phyloP scores from a whole-genome alignment of 2,797 vertebrate genomes.

The Rhincodon typus region DNA sequence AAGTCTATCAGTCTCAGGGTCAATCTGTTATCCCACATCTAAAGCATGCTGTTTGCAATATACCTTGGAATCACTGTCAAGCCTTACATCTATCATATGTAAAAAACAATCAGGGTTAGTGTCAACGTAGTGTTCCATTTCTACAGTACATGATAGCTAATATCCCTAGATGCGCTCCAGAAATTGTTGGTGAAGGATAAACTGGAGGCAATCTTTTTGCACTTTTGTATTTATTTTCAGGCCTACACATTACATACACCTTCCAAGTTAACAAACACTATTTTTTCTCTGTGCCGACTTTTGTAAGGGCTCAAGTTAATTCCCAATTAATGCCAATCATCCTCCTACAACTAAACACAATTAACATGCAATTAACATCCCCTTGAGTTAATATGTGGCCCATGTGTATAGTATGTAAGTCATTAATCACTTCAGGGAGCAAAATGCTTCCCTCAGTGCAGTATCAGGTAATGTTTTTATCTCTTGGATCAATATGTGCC shows the following conservation, averaged over 20 bases:
- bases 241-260: background rate
- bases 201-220: background rate
- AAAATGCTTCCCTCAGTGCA: background rate
- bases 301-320: background rate
- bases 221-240: background rate
- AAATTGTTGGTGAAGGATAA: background rate
- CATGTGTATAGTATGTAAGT: background rate
- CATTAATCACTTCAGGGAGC: background rate
- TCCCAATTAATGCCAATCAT: background rate
- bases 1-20: background rate
- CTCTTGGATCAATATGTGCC: background rate
- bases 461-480: background rate
- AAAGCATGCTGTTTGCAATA: background rate
- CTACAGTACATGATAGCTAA: background rate
- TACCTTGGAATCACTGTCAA: background rate
- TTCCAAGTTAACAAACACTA: background rate
- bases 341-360: background rate
- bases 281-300: background rate
- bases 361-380: background rate
- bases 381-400: background rate
- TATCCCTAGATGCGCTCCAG: no score
- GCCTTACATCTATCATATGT: background rate
- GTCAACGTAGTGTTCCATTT: background rate
- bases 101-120: background rate
- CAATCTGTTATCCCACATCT: background rate